These are phyloP conservation scores for Digitonthophagus gazella DNA, from an alignment of 2,888 invertebrate genomes.

Conservation along the genomic window DNA sequence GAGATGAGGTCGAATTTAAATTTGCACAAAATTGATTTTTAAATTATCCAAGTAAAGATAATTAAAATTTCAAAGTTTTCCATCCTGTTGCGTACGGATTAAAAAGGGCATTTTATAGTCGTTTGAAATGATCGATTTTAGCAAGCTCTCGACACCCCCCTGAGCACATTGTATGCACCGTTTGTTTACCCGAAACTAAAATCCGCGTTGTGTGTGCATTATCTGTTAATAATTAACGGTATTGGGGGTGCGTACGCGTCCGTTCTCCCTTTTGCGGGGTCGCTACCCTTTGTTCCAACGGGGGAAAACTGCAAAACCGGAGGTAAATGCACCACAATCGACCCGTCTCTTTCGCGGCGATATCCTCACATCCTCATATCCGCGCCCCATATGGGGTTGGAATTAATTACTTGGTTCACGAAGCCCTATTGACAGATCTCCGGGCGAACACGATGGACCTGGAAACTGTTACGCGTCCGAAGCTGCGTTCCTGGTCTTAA, in stretches of 20 bases:
- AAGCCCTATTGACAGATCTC: background rate
- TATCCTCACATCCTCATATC: background rate
- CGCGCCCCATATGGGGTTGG: background rate
- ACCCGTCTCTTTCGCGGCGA: background rate
- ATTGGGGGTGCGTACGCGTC: constrained; percentile 25
- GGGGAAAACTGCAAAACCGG: background rate
- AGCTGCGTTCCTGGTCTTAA: background rate
- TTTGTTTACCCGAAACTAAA: background rate
- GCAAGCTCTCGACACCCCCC: background rate
- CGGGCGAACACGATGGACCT: background rate
- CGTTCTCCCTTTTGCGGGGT: constrained; percentile 30
- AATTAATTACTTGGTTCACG: background rate
- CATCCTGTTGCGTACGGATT: too few relatives aligned
- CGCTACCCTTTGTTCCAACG: constrained; percentile 36
- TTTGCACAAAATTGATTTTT: constrained; percentile 17
- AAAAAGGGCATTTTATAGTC: too few relatives aligned
- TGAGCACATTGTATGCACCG: background rate
- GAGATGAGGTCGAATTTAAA: background rate
- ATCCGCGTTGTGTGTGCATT: constrained; percentile 24
- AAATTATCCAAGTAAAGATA: background rate
- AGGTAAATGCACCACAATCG: background rate
- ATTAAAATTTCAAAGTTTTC: background rate
- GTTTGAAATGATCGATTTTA: too few relatives aligned
- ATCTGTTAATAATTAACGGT: constrained; percentile 44
- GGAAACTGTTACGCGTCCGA: background rate